Evolutionary conservation across 2,888 invertebrate species (phyloP).

Genomic region (Penaeus monodon): DNA sequence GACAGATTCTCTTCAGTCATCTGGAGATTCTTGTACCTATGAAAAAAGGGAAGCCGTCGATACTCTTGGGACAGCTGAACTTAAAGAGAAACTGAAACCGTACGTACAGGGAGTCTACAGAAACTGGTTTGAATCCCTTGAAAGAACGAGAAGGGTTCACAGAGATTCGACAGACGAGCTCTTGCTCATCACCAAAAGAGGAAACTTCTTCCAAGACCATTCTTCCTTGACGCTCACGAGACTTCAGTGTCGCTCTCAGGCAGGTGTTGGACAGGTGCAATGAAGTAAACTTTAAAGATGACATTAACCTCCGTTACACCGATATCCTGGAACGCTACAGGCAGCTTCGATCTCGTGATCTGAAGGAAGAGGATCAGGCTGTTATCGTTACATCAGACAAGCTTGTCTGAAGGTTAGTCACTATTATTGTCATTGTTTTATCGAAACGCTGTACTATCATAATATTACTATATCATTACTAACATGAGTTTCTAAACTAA

Average conservation of each 20-base stretch:
- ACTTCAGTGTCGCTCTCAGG: conserved; percentile 49
- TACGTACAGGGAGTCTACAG: no score
- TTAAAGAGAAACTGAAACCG: no score
- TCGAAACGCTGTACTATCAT: no score
- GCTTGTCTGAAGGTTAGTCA: not conserved
- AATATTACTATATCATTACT: not conserved
- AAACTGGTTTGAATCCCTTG: no score
- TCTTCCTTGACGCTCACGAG: conserved; percentile 50
- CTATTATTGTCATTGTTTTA: no score
- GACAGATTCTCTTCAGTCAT: no score
- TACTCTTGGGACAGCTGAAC: no score
- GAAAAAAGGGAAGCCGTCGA: no score
- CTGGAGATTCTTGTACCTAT: no score
- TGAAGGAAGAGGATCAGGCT: conserved; percentile 54
- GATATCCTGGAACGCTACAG: conserved; percentile 44
- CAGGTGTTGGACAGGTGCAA: conserved; percentile 38
- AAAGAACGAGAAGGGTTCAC: no score
- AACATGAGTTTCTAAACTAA: not conserved
- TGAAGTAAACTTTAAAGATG: not conserved
- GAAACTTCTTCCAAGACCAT: conserved; percentile 52
- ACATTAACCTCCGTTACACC: not conserved
- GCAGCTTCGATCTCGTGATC: conserved; percentile 35
- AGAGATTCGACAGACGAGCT: not conserved
- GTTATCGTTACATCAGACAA: conserved; percentile 40
- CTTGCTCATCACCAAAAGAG: conserved; percentile 4